Percentiles rank a stretch among this genome's conserved stretches.
Evolutionary conservation across 1,140 invertebrate genomes (phyloP).

Genomic region (Oncopodura yosiiana): DNA sequence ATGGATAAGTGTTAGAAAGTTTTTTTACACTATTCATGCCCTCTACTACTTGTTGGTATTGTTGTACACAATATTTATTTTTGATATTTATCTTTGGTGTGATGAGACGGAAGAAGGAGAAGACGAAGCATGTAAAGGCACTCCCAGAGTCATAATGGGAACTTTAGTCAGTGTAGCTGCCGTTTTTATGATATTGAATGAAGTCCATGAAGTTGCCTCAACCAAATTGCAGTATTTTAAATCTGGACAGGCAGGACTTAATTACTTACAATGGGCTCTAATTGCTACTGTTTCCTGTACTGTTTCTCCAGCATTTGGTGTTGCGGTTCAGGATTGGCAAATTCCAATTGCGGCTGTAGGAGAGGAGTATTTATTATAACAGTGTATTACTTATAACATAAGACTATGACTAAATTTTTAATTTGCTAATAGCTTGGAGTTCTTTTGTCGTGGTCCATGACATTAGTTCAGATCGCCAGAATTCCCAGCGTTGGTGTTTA

Average conservation of each 20-base stretch:
- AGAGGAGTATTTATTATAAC: background rate
- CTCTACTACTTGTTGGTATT: background rate
- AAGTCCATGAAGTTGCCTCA: background rate
- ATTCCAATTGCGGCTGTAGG: background rate
- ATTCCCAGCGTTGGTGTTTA: constrained; percentile 19
- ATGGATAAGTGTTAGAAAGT: constrained; percentile 16
- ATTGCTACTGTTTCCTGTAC: background rate
- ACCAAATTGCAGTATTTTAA: background rate
- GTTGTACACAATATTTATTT: constrained; percentile 12
- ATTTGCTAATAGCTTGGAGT: background rate
- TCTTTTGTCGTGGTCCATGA: constrained; percentile 2
- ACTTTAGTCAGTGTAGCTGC: background rate
- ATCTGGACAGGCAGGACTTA: constrained; percentile 2
- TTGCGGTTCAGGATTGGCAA: background rate
- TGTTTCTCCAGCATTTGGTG: background rate
- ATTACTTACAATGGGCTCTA: constrained; percentile 16
- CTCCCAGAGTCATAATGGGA: background rate
- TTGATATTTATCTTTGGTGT: constrained; percentile 6
- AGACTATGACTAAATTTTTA: no score
- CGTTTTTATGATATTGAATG: background rate
- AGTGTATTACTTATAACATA: no score
- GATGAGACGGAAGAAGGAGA: background rate
- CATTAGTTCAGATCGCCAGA: background rate
- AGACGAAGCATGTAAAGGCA: background rate
- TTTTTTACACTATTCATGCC: constrained; percentile 3